These are phyloP conservation scores for Cairina moschata DNA, from an alignment of 2,113 vertebrate genomes.

Conservation along the genomic window DNA sequence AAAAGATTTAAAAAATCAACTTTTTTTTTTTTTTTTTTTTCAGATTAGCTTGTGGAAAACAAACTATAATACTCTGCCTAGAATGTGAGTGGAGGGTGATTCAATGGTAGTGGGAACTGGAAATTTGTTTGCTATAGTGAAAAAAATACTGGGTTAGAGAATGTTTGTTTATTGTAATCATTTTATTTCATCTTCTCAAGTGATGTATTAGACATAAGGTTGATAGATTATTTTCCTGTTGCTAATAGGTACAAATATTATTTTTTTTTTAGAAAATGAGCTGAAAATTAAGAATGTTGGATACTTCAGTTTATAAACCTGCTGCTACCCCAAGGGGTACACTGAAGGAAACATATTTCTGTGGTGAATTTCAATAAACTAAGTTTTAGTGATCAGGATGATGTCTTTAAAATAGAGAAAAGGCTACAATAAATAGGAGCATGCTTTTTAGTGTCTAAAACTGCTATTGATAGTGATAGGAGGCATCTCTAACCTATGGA, in stretches of 20 bases:
- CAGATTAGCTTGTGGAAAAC: not conserved
- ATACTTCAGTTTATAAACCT: not conserved
- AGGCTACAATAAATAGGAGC: not conserved
- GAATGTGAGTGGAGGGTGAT: not conserved
- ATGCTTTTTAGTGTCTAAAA: not conserved
- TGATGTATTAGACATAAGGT: not conserved
- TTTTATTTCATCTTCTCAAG: not conserved
- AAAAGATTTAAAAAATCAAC: not conserved
- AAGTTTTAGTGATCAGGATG: not conserved
- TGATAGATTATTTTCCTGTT: not conserved
- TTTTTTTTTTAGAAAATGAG: not conserved
- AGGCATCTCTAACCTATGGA: not conserved
- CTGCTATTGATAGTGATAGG: not conserved
- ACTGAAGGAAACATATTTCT: not conserved
- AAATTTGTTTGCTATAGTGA: not conserved
- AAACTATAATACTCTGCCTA: not conserved
- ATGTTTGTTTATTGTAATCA: not conserved
- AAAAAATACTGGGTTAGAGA: not conserved
- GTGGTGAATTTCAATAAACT: not conserved
- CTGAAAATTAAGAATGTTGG: not conserved
- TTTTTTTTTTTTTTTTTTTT: no score
- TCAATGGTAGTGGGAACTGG: not conserved
- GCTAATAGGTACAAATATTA: not conserved
- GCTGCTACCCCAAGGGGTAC: not conserved
- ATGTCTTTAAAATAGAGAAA: not conserved